phyloP scores from a whole-genome alignment of 64 coral and sea anemone genomes.

The Pachyseris speciosa region DNA sequence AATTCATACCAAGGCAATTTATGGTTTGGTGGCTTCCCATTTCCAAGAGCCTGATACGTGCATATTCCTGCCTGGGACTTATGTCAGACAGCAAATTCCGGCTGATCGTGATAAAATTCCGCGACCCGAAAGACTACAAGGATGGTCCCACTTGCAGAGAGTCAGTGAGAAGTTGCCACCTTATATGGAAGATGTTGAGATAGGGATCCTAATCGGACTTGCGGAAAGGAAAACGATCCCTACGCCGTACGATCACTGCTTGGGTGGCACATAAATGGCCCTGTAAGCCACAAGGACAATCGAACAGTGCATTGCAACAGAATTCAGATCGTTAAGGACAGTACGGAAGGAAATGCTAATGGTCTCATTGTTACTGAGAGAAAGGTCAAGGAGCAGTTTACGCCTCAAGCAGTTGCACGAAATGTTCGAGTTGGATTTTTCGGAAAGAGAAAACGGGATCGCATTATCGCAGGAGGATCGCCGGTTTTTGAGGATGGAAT shows the following conservation, averaged over 20 bases:
- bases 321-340: too few relatives aligned
- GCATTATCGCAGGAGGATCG: too few relatives aligned
- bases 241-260: not conserved
- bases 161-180: not conserved
- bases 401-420: too few relatives aligned
- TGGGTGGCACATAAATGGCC: too few relatives aligned
- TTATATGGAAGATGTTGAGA: not conserved
- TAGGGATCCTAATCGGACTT: not conserved
- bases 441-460: too few relatives aligned
- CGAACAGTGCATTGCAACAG: too few relatives aligned
- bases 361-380: too few relatives aligned
- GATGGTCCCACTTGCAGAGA: slow-evolving; percentile 16
- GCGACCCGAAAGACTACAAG: not conserved
- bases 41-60: not conserved
- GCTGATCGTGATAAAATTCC: slow-evolving; percentile 24
- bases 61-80: slow-evolving; percentile 13
- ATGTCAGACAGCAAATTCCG: not conserved
- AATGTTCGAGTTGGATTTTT: too few relatives aligned
- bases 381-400: too few relatives aligned
- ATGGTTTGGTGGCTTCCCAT: slow-evolving; percentile 33
- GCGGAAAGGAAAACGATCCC: not conserved
- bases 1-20: slow-evolving; percentile 33
- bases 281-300: too few relatives aligned
- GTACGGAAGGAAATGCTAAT: too few relatives aligned
- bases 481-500: too few relatives aligned